A percentile compares a stretch with the other conserved stretches of the same genome.
Evolutionary conservation across 2,888 invertebrate genomes (phyloP).

Genomic region (Diaperis boleti): DNA sequence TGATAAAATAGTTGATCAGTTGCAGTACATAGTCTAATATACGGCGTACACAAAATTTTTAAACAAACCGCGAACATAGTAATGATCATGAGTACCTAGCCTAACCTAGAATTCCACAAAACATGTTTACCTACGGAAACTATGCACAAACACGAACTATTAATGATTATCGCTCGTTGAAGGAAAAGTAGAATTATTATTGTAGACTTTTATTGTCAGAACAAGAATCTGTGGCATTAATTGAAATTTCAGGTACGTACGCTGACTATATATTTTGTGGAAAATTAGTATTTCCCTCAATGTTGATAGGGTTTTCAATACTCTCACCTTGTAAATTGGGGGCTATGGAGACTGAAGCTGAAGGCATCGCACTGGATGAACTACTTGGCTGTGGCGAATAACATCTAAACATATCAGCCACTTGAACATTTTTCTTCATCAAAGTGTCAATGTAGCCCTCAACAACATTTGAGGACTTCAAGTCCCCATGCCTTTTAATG

Average conservation of each 20-base stretch:
- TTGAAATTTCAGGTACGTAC: neutral
- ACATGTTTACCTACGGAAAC: neutral
- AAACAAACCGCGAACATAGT: neutral
- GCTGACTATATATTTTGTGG: neutral
- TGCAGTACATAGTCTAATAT: neutral
- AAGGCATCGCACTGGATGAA: too few relatives aligned
- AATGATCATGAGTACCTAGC: neutral
- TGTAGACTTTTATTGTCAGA: too few relatives aligned
- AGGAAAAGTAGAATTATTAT: too few relatives aligned
- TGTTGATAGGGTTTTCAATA: too few relatives aligned
- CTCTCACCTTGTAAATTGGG: neutral
- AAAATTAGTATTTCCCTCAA: neutral
- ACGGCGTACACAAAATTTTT: neutral
- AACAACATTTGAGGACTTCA: too few relatives aligned
- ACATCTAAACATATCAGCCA: slow-evolving; percentile 5
- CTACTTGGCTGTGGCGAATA: slow-evolving; percentile 1
- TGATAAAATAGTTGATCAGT: too few relatives aligned
- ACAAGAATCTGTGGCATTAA: too few relatives aligned
- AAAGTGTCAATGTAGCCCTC: too few relatives aligned
- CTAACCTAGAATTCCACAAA: neutral
- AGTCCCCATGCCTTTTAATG: neutral
- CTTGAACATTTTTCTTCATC: slow-evolving; percentile 8
- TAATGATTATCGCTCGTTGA: neutral
- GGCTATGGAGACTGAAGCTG: neutral
- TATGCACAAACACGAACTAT: neutral